phyloP scores from a whole-genome alignment of 1,140 invertebrate species.

The Periplaneta americana region DNA sequence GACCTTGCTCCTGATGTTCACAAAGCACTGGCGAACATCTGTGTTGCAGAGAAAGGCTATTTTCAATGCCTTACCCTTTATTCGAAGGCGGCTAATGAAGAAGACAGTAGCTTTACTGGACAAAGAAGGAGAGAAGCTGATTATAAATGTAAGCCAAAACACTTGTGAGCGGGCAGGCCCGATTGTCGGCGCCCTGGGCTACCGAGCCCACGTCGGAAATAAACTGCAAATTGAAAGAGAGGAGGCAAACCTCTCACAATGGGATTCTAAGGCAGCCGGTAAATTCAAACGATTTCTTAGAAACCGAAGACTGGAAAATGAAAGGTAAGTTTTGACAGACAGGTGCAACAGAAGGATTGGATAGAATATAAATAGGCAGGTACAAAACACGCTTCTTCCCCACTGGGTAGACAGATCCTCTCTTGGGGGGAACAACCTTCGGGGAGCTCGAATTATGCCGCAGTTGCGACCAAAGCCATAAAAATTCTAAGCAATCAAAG shows the following conservation, averaged over 20 bases:
- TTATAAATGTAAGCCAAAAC: neutral
- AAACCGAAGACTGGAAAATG: too few relatives aligned
- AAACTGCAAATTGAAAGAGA: neutral
- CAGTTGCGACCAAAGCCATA: too few relatives aligned
- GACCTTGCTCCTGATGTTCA: neutral
- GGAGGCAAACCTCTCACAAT: neutral
- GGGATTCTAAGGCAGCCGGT: too few relatives aligned
- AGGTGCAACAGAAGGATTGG: neutral
- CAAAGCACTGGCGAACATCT: neutral
- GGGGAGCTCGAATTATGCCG: too few relatives aligned
- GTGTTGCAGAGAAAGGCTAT: neutral
- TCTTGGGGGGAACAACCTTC: too few relatives aligned
- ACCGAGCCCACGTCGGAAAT: neutral
- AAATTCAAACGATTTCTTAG: too few relatives aligned
- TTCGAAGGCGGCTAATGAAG: neutral
- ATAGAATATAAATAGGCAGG: neutral
- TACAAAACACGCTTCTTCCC: too few relatives aligned
- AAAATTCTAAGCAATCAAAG: too few relatives aligned
- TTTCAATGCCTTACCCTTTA: neutral
- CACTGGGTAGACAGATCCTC: too few relatives aligned
- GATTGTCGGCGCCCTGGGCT: neutral
- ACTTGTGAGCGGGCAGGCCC: neutral
- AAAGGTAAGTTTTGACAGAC: neutral
- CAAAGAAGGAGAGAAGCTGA: neutral
- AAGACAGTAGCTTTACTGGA: neutral